These are phyloP conservation scores for Schlechtendalia chinensis DNA, from an alignment of 1,140 invertebrate genomes.

Conservation along the genomic window DNA sequence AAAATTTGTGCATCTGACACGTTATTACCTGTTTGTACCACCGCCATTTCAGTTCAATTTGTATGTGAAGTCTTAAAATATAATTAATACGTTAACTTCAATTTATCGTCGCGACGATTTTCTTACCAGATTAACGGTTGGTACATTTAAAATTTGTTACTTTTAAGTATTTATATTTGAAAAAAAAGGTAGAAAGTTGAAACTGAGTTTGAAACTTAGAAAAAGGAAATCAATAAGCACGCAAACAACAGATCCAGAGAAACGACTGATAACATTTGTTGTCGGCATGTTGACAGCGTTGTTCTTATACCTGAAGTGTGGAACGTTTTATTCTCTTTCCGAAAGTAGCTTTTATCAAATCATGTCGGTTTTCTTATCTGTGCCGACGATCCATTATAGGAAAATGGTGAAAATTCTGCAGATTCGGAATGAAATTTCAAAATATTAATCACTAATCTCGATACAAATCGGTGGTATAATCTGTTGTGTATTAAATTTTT, in stretches of 20 bases:
- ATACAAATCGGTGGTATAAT: too few species aligned
- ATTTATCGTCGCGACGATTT: not conserved
- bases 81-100: not conserved
- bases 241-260: not conserved
- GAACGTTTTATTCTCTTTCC: not conserved
- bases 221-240: not conserved
- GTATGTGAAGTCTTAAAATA: not conserved
- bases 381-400: too few species aligned
- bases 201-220: too few species aligned
- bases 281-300: not conserved
- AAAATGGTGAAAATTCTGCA: too few species aligned
- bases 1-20: conserved; percentile 36
- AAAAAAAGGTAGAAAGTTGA: too few species aligned
- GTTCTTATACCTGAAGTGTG: not conserved
- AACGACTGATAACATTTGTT: not conserved
- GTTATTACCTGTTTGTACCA: not conserved
- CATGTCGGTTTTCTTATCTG: too few species aligned
- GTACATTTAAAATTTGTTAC: too few species aligned
- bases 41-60: not conserved
- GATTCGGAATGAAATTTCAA: too few species aligned
- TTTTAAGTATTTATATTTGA: too few species aligned
- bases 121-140: not conserved
- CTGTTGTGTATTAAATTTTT: too few species aligned
- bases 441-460: too few species aligned
- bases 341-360: too few species aligned